A percentile compares a stretch with the other conserved stretches of the same genome.
Conservation (phyloP, 2,888 invertebrate genomes). For the Macrosiphum euphorbiae region DNA sequence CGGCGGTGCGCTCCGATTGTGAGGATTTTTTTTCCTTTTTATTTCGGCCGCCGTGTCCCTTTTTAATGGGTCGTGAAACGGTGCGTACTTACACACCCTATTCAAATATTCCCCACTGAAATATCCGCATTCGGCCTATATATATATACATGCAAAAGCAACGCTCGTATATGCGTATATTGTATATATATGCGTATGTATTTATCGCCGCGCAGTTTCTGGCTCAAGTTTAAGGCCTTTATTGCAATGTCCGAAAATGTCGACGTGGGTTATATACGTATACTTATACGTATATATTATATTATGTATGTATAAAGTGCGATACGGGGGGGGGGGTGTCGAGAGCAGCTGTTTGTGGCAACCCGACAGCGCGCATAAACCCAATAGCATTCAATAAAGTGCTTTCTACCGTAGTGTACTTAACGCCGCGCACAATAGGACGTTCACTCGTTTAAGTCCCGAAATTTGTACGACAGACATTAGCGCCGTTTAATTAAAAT, state of each 20-base stretch:
- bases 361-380: conserved; percentile 3
- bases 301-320: background rate
- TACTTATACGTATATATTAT: background rate
- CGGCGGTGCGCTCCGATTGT: background rate
- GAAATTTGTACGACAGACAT: conserved; percentile 40
- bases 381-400: conserved; percentile 26
- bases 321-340: background rate
- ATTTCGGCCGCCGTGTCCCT: background rate
- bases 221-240: conserved; percentile 38
- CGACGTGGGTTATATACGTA: background rate
- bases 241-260: conserved; percentile 46
- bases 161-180: background rate
- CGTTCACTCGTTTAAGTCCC: conserved; percentile 37
- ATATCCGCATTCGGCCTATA: conserved; percentile 8
- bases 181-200: background rate
- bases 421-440: conserved; percentile 12
- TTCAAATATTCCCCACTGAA: conserved; percentile 38
- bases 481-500: conserved; percentile 55
- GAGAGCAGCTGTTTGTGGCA: conserved; percentile 52
- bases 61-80: conserved; percentile 60
- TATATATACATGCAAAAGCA: background rate
- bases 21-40: conserved; percentile 21
- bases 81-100: conserved; percentile 33
- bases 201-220: background rate
- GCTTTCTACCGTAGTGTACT: conserved; percentile 5